Conservation (phyloP, 2,888 invertebrate species). For the Xylophagus ater region DNA sequence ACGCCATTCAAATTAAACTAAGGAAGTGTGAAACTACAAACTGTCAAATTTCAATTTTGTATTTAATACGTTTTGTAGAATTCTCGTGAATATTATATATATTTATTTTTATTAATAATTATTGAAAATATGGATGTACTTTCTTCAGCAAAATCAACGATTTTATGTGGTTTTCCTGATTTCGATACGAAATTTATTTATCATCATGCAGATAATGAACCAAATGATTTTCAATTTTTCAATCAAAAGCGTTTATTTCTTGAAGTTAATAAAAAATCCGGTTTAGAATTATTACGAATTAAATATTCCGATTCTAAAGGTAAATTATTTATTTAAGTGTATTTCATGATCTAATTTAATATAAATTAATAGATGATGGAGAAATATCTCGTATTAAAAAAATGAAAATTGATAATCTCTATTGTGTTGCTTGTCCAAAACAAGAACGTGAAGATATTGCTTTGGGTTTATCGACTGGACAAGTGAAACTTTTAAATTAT, state of each 20-base stretch:
- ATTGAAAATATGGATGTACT: slow-evolving; percentile 34
- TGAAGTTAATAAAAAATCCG: slow-evolving; percentile 32
- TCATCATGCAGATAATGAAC: slow-evolving; percentile 28
- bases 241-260: slow-evolving; percentile 28
- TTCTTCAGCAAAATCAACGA: slow-evolving; percentile 31
- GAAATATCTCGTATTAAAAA: slow-evolving; percentile 32
- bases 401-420: slow-evolving; percentile 30
- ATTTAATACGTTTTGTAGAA: too few species aligned
- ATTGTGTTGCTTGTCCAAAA: slow-evolving; percentile 32
- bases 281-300: slow-evolving; percentile 30
- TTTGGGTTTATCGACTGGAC: slow-evolving; percentile 32
- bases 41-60: too few species aligned
- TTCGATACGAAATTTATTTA: slow-evolving; percentile 30
- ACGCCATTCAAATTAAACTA: too few species aligned
- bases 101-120: too few species aligned
- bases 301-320: slow-evolving; percentile 5
- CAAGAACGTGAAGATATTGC: slow-evolving; percentile 31
- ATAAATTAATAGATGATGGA: slow-evolving; percentile 12
- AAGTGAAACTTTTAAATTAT: slow-evolving; percentile 30
- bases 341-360: background rate
- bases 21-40: too few species aligned
- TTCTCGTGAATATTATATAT: too few species aligned
- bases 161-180: slow-evolving; percentile 30
- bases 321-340: slow-evolving; percentile 1
- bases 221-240: slow-evolving; percentile 34